These are phyloP conservation scores for Anser cygnoides DNA, from an alignment of 2,113 vertebrate species.

Conservation along the genomic window DNA sequence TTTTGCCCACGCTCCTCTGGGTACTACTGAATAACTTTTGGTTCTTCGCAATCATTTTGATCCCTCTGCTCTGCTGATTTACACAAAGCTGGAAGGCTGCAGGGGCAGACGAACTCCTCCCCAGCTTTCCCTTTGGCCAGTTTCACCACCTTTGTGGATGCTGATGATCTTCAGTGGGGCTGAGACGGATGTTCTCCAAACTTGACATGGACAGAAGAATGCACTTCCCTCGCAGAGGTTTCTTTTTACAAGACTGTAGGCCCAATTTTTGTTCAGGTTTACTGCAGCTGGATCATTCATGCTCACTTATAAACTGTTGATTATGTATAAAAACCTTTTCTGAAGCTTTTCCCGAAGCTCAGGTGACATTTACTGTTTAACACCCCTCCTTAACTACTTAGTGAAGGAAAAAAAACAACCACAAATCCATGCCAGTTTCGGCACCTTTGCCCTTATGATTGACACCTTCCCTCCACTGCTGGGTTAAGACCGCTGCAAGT, in stretches of 20 bases:
- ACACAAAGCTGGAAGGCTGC: neutral
- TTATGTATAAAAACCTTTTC: neutral
- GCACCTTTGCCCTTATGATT: constrained; percentile 38
- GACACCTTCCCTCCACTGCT: constrained; percentile 33
- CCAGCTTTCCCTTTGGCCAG: neutral
- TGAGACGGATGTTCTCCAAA: neutral
- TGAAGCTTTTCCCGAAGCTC: neutral
- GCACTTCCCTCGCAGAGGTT: neutral
- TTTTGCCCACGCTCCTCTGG: neutral
- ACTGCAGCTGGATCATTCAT: neutral
- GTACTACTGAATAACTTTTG: neutral
- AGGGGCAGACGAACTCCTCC: neutral
- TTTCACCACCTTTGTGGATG: neutral
- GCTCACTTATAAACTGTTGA: neutral
- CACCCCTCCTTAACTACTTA: neutral
- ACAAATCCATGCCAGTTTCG: neutral
- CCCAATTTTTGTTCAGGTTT: neutral
- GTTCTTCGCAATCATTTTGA: neutral
- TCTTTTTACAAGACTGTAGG: neutral
- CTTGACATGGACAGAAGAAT: neutral
- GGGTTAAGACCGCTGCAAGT: constrained; percentile 35
- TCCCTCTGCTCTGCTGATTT: neutral
- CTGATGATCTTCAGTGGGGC: neutral
- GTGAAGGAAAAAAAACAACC: neutral
- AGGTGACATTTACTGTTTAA: neutral